Evolutionary conservation across 2,888 invertebrate genomes (phyloP).

Genomic region (Antitype chi): DNA sequence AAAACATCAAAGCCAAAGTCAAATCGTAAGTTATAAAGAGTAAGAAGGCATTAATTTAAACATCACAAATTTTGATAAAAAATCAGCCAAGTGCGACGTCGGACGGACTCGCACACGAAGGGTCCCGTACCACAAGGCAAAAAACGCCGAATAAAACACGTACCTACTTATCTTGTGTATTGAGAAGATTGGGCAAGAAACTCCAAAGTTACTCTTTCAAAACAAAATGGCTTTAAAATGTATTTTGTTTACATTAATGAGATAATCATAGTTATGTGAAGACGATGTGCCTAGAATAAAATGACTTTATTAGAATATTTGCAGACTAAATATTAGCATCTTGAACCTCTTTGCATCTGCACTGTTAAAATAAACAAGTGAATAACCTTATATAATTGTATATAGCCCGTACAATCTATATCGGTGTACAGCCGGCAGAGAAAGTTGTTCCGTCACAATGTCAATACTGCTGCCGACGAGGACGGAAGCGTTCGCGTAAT

Average conservation of each 20-base stretch:
- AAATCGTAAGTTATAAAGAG: neutral
- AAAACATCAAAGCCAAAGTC: neutral
- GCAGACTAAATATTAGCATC: neutral
- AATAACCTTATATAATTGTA: conserved; percentile 54
- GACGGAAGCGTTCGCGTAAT: conserved; percentile 72
- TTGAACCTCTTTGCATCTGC: neutral
- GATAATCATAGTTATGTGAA: too few relatives aligned
- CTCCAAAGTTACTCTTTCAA: too few relatives aligned
- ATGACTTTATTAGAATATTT: neutral
- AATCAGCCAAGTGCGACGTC: too few relatives aligned
- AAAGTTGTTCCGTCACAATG: conserved; percentile 72
- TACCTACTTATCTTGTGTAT: neutral
- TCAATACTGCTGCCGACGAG: conserved; percentile 67
- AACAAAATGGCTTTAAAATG: neutral
- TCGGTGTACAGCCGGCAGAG: conserved; percentile 58
- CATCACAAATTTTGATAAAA: neutral
- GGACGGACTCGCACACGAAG: too few relatives aligned
- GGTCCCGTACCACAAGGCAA: too few relatives aligned
- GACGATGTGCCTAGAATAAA: neutral
- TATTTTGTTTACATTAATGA: neutral
- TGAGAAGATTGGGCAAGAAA: neutral
- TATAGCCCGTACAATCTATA: conserved; percentile 48
- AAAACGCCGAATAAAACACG: too few relatives aligned
- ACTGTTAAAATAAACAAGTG: conserved; percentile 31
- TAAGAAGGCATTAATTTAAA: neutral